Percentiles rank a stretch among this genome's conserved stretches.
These are phyloP conservation scores for Empidonax traillii DNA, from an alignment of 2,113 vertebrate genomes.

Conservation along the genomic window DNA sequence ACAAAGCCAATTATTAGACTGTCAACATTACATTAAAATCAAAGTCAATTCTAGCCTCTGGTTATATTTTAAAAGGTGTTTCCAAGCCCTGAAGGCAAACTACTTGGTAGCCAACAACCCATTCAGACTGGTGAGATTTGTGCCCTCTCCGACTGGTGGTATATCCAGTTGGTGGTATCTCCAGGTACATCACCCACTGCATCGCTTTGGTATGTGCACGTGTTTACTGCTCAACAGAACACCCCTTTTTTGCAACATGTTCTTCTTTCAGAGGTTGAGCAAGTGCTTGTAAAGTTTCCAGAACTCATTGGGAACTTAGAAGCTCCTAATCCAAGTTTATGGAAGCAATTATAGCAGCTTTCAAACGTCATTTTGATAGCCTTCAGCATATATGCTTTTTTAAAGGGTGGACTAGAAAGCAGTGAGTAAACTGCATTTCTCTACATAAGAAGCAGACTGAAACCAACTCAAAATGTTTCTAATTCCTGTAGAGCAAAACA, in stretches of 20 bases:
- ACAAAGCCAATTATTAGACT: background rate
- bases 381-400: background rate
- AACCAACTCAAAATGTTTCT: background rate
- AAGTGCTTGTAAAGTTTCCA: background rate
- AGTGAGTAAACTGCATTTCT: background rate
- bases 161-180: background rate
- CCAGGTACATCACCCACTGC: background rate
- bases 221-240: background rate
- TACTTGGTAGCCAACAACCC: background rate
- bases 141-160: background rate
- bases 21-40: background rate
- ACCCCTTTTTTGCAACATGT: background rate
- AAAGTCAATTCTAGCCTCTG: background rate
- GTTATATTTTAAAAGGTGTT: background rate
- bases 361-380: background rate
- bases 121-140: background rate
- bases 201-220: rapidly evolving
- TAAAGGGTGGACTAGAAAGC: background rate
- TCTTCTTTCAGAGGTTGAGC: background rate
- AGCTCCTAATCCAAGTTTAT: slow-evolving; percentile 28
- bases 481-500: background rate
- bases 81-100: background rate
- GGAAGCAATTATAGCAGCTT: slow-evolving; percentile 1
- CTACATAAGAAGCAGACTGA: background rate
- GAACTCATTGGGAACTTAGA: background rate